Base-by-base conservation (phyloP, 92 coral and sea anemone genomes). In the Hydrozoanthus gracilis region DNA sequence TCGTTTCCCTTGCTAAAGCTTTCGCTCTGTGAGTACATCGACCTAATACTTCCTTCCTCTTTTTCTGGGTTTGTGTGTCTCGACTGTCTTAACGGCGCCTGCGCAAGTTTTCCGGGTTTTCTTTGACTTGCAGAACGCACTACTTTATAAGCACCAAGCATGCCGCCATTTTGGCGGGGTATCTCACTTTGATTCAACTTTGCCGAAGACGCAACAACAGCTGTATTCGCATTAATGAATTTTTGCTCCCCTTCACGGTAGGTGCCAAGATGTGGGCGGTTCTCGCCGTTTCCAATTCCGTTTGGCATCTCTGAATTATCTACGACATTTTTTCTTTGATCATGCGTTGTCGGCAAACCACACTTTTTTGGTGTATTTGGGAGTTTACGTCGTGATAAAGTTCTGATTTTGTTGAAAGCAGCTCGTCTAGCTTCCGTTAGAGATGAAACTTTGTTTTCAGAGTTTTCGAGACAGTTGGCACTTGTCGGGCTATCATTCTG, bases 111-210 rank as follows among this genome's bases (percentile, higher is more conserved):
- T 8, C 44, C 46, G 14, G 44, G 10, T 45, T 65, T 80, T 47
- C 74, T 12, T 80, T 80, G 85, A n/a, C 85, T 80, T 4, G 85
- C 74, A 8, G 85, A 60, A 4, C 75, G 85, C 12, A 80, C 73
- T 15, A 80, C 17, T n/a, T 65, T 80, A 7, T 80, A 80, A 17
- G 85, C 20, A 12, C 49, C 35, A 0, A 80, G 49, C 85, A 80
- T 80, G 46, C 72, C 73, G 14, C 73, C 10, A 65, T 48, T 65
- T 10, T 13, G 6, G 16, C 47, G n/a, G 7, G 45, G 20, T 11
- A 61, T 17, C 5, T 65, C 73, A 6, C 16, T 64, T 50, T 51
- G 58, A 9, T 46, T 62, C 2, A 27, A 46, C 35, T 49, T 47
- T 8, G 73, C 50, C 10, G 74, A 51, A 12, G 62, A 9, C 6